Base-by-base conservation (phyloP, 2,888 invertebrate species). In the Tetropium fuscum region DNA sequence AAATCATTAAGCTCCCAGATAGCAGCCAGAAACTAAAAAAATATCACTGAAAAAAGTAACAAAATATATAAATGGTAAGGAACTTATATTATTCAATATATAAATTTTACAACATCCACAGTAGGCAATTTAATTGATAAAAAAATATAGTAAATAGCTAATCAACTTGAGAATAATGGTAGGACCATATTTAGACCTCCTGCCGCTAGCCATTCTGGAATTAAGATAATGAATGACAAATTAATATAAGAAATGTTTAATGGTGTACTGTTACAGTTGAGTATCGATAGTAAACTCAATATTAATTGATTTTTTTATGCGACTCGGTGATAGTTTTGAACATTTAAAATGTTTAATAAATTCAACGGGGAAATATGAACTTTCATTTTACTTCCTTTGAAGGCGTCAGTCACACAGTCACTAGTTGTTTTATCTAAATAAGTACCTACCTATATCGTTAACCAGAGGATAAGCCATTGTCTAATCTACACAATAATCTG, bases 391-490 rank as follows among this genome's bases (percentile, higher is more conserved):
- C 40, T 51, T 51, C 51, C 51, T 38, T 38, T 34, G 40, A 20
- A 48, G 34, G 47, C 47, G 34, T 34, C 51, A 34, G n/a, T 11
- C 34, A 25, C 36, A 40, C 27, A 25, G 40, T 16, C 15, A n/a
- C 15, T 20, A 15, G 40, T 51, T 18, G 27, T 16, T 51, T 25
- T 27, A 51, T 51, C 51, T 40, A 16, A 40, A 25, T 27, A 51
- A 51, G 36, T 27, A n/a, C n/a, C n/a, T n/a, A n/a, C n/a, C n/a
- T n/a, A 18, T 51, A 51, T 40, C 51, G 15, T 22, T 7, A n/a
- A 40, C 51, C 51, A 51, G 18, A 34, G 51, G 51, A 27, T 40
- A 51, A 38, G n/a, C 48, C 38, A 38, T 51, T 51, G 27, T 40
- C 15, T 40, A 40, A 40, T 51, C 38, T 36, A 6, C 19, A 16